Conservation (phyloP, 2,888 invertebrate genomes). For the Lissonota sp. region DNA sequence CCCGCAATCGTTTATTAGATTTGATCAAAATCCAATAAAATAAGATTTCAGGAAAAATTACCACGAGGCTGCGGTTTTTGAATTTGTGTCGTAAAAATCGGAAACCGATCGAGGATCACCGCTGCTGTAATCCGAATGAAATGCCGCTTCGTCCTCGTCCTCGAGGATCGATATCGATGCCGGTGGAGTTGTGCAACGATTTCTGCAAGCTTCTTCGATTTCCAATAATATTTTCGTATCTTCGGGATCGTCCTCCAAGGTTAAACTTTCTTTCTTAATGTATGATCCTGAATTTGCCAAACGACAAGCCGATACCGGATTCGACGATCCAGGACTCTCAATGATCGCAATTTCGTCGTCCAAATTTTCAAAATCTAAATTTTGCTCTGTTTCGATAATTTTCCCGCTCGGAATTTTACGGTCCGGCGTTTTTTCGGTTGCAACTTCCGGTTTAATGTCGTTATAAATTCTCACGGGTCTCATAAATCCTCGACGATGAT, state of each 20-base stretch:
- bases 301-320: conserved; percentile 40
- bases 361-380: conserved; percentile 12
- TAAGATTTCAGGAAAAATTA: conserved; percentile 3
- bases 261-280: background rate
- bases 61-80: conserved; percentile 22
- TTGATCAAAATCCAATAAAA: no score
- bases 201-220: conserved; percentile 57
- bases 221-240: conserved; percentile 57
- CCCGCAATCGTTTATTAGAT: no score
- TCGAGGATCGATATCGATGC: conserved; percentile 60
- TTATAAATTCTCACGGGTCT: conserved; percentile 31
- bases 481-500: background rate
- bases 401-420: background rate
- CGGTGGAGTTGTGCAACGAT: conserved; percentile 55
- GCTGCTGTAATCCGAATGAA: conserved; percentile 37
- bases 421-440: conserved; percentile 6
- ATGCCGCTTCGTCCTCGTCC: conserved; percentile 23
- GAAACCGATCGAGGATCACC: conserved; percentile 21
- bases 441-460: conserved; percentile 6
- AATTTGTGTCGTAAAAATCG: conserved; percentile 34
- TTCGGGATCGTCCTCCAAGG: conserved; percentile 24
- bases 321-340: conserved; percentile 64
- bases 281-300: background rate
- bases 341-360: conserved; percentile 16
- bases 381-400: conserved; percentile 1